Conservation (phyloP, 30 jellyfish, hydroid and myxozoan genomes). For the Hydractinia echinata region DNA sequence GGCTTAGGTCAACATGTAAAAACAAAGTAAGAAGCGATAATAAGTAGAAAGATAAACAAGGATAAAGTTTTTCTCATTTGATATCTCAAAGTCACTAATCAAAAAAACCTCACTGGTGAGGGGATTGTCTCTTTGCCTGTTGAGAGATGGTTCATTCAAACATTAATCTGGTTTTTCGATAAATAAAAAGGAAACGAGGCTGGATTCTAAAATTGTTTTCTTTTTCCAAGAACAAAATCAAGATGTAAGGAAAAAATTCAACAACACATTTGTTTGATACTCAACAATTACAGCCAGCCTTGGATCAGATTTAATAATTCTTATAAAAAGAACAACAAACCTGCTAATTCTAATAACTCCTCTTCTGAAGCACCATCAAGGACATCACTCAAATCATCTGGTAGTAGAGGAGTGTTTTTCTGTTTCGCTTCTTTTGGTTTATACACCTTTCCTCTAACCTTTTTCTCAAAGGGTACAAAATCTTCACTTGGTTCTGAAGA, state of each 20-base stretch:
- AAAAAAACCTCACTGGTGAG: background rate
- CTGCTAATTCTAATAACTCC: slow-evolving; percentile 88
- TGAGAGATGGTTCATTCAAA: too few species aligned
- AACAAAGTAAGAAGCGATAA: background rate
- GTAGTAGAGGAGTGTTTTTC: slow-evolving; percentile 47
- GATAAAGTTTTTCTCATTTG: background rate
- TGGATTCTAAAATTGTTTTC: too few species aligned
- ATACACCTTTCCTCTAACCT: slow-evolving; percentile 71
- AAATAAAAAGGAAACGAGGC: too few species aligned
- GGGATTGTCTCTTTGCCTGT: too few species aligned
- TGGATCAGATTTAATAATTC: background rate
- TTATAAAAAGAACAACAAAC: slow-evolving; percentile 21
- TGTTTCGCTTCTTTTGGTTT: slow-evolving; percentile 66
- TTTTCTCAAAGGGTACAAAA: slow-evolving; percentile 82
- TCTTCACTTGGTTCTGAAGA: slow-evolving; percentile 55
- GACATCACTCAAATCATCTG: slow-evolving; percentile 91
- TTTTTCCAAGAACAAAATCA: too few species aligned
- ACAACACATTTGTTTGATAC: too few species aligned
- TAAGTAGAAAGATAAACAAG: background rate
- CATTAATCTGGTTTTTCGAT: too few species aligned
- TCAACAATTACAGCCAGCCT: too few species aligned
- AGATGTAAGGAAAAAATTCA: too few species aligned
- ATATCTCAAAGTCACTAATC: background rate
- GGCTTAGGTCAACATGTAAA: background rate
- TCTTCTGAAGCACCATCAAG: slow-evolving; percentile 86